Base-by-base conservation (phyloP, 92 coral and sea anemone genomes). In the Parazoanthus swiftii region DNA sequence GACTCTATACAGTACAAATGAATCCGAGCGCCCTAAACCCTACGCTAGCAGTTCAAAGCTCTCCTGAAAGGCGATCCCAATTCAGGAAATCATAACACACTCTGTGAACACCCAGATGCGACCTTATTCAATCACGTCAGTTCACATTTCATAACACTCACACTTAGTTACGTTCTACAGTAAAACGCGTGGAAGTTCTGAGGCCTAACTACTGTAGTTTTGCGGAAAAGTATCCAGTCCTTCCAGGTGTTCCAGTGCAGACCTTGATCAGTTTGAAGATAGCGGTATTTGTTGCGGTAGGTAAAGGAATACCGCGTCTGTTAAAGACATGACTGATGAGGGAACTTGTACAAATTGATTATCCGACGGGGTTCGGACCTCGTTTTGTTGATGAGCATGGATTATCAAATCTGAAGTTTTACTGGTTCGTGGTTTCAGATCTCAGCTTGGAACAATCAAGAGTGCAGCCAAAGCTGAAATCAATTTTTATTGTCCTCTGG, bases 341-440 rank as follows among this genome's bases (percentile, higher is more conserved):
- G 46, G 63, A 4, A 15, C 67, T 29, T 25, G 36, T 25, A n/a
- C 38, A 20, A 81, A 29, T 16, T 33, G 73, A 70, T 65, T 63
- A 59, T 6, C 85, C 39, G 85, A 42, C 74, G 74, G 87, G 25
- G 4, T 20, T 54, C 36, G 67, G 25, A 25, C 56, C 59, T 67
- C 48, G 76, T 25, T 82, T 70, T 42, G 33, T 35, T n/a, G 39
- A 84, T 70, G 86, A 82, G 54, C 33, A 44, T 14, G 77, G 78
- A 68, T 83, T 68, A 43, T 70, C 29, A 20, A 26, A 46, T 9
- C 76, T 70, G 87, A 44, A 74, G 5, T 84, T 43, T 84, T 48
- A 84, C 68, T 84, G 79, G 87, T 36, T 84, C 48, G 71, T 80
- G 63, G 85, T 58, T 80, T 80, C 85, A 56, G 73, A 11, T 80